These are phyloP conservation scores for Otus sunia DNA, from an alignment of 2,113 vertebrate genomes.

Conservation along the genomic window DNA sequence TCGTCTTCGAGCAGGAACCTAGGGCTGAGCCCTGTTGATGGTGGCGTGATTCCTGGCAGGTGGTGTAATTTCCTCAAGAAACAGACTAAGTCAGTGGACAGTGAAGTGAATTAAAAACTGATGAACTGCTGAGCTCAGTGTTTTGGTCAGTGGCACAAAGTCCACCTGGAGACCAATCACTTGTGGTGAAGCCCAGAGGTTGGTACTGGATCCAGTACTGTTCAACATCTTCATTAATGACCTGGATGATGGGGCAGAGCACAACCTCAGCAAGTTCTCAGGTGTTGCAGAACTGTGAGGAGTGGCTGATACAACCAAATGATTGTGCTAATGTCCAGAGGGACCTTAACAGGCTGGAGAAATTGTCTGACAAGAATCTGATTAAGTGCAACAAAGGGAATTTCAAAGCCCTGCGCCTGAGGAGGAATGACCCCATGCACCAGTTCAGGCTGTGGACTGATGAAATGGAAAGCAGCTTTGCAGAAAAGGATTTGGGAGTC, in stretches of 20 bases:
- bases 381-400: background rate
- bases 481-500: background rate
- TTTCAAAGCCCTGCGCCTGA: background rate
- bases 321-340: background rate
- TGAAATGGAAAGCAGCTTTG: background rate
- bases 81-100: background rate
- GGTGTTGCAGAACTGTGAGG: background rate
- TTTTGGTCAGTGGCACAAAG: background rate
- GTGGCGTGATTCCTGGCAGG: background rate
- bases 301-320: background rate
- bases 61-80: background rate
- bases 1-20: background rate
- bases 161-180: background rate
- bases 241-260: background rate
- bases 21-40: background rate
- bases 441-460: background rate
- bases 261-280: background rate
- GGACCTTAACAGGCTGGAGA: background rate
- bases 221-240: background rate
- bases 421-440: background rate
- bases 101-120: background rate
- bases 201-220: background rate
- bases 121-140: background rate
- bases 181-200: accelerated
- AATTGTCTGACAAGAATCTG: background rate